These are phyloP conservation scores for Brachionus asplanchnoidis DNA, from an alignment of 1,140 invertebrate genomes.

Conservation along the genomic window DNA sequence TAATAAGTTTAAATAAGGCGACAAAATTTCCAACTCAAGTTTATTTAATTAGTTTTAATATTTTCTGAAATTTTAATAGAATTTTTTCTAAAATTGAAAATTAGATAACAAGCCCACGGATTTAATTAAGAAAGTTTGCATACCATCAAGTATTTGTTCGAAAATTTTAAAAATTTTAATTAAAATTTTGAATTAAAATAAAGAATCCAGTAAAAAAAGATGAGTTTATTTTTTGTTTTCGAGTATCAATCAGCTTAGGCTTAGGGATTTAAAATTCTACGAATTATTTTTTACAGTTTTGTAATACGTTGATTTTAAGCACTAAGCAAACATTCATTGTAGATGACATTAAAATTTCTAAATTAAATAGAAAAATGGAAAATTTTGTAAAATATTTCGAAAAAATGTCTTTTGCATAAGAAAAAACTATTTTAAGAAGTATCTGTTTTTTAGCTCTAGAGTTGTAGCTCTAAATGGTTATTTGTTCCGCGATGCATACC, in stretches of 20 bases:
- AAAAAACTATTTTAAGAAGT: not conserved
- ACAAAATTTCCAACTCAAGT: not conserved
- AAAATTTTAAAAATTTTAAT: not conserved
- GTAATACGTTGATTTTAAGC: not conserved
- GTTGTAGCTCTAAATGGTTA: not conserved
- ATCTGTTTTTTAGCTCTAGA: not conserved
- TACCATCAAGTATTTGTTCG: not conserved
- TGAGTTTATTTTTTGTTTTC: not conserved
- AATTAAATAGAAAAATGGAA: not conserved
- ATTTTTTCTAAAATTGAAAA: not conserved
- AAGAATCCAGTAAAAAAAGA: not conserved
- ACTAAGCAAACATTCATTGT: slow-evolving; percentile 10
- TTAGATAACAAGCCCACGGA: not conserved
- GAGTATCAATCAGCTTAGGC: not conserved
- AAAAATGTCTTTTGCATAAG: not conserved
- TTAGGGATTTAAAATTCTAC: not conserved
- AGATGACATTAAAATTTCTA: slow-evolving; percentile 10
- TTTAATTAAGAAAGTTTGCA: not conserved
- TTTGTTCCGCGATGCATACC: not conserved
- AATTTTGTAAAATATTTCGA: not conserved
- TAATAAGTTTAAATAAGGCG: slow-evolving; percentile 7
- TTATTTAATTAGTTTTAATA: slow-evolving; percentile 26
- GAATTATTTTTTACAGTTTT: not conserved
- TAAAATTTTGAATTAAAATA: not conserved
- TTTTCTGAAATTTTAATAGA: not conserved